Base-by-base conservation (phyloP, 2,113 vertebrate species). In the Oncorhynchus kisutch region DNA sequence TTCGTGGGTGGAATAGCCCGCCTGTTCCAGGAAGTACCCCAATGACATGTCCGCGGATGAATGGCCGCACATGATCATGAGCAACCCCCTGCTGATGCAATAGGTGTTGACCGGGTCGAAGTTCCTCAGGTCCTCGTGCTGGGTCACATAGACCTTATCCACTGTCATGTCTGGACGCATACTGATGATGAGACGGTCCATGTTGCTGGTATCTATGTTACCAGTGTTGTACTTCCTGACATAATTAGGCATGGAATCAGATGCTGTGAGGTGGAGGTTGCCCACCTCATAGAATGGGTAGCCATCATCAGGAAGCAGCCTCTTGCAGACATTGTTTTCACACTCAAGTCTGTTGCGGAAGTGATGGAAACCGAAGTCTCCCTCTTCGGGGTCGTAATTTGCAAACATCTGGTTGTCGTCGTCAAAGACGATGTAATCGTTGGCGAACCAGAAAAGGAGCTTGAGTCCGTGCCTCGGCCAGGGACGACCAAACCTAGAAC, bases 371-470 rank as follows among this genome's bases (percentile, higher is more conserved):
- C 86, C 86, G 9, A 49, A 85, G 1, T 39, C 2, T 29, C 11
- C 29, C 0, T 39, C 0, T 1, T 68, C 1, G 2, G 77, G 85
- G 11, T 76, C 1, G 1, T 2, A 70, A 2, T 0, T 0, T 24
- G 71, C 5, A 1, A 62, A 18, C 31, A 87, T 83, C 2, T 62
- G 22, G 16, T 79, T n/a, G 2, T 73, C 70, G 34, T 34, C 8
- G 13, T 81, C 24, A 34, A 85, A 68, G 0, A 16, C n/a, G 2
- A 88, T 12, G 11, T 73, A 82, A 0, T 81, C 22, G 2, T 73
- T 12, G 51, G 78, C 70, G 39, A 85, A 87, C 83, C 86, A 87
- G 65, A 31, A 73, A 3, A 87, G 76, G 54, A 87, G 73, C 8
- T 6, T 45, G 64, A 85, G 77, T 1, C 81, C 83, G 11, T 87